These are phyloP conservation scores for Sipha flava DNA, from an alignment of 1,140 invertebrate species.

Conservation along the genomic window DNA sequence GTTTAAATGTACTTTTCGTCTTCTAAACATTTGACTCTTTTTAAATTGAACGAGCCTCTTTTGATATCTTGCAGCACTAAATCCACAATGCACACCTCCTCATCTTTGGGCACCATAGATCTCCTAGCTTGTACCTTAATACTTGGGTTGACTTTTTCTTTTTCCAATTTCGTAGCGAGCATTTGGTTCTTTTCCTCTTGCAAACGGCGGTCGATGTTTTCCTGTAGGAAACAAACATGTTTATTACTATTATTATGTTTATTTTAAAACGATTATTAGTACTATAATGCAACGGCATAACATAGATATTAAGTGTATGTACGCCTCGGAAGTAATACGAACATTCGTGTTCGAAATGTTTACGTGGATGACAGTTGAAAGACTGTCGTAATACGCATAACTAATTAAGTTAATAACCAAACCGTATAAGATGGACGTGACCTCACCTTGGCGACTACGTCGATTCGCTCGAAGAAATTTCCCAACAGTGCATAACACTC, in stretches of 20 bases:
- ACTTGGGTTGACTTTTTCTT: not conserved
- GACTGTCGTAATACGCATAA: too few species aligned
- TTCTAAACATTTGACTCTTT: not conserved
- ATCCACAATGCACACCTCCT: conserved; percentile 37
- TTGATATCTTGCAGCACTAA: conserved; percentile 40
- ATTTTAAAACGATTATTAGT: too few species aligned
- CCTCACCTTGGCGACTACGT: conserved; percentile 3
- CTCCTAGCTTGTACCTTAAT: not conserved
- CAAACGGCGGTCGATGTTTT: conserved; percentile 37
- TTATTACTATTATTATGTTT: too few species aligned
- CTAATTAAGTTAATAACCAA: not conserved
- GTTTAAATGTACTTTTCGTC: not conserved
- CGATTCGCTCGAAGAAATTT: conserved; percentile 46
- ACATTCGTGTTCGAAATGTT: too few species aligned
- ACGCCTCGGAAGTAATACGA: too few species aligned
- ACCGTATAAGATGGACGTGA: not conserved
- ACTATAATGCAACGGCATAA: too few species aligned
- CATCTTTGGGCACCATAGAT: not conserved
- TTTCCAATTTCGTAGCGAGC: conserved; percentile 31
- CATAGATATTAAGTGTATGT: too few species aligned
- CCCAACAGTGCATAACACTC: conserved; percentile 50
- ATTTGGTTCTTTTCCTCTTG: conserved; percentile 37
- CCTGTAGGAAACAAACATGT: conserved; percentile 16
- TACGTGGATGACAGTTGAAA: too few species aligned
- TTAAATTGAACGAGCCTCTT: conserved; percentile 41